Base-by-base conservation (phyloP, 2,113 vertebrate species). In the Clarias batrachus region DNA sequence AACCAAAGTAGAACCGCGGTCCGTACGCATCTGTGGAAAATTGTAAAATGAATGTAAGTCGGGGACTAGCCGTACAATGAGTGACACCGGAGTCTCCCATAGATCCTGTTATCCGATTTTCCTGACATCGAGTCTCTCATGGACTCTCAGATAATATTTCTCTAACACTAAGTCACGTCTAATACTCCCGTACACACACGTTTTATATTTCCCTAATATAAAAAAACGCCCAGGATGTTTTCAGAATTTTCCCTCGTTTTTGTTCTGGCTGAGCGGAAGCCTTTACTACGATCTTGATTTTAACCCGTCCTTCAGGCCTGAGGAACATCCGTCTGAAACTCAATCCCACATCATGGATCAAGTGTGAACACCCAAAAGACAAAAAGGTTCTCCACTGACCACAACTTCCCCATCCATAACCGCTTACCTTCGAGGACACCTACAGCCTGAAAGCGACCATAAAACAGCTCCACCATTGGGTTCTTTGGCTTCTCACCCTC, bases 401-500 rank as follows among this genome's bases (percentile, higher is more conserved):
- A 16, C 3, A 74, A n/a, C 33, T 81, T 48, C 7, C 48, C 48
- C 8, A 8, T 48, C 48, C 83, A 86, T 87, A 88, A 63, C 33
- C n/a, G 13, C 93, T 93, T 92, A 99, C 98, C 98, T 97, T 99
- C 98, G 89, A 97, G 96, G 54, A 99, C 96, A 60, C 98, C 98
- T 86, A 98, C 96, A 68, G 97, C 98, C 89, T 98, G 94, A 92
- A 99, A 99, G 82, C 97, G 95, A 9, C 98, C 98, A 10, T 99
- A 99, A 89, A 99, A 99, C 87, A 99, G 92, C 87, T 99, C 98
- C 85, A 99, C 97, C 98, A 99, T 99, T 1, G 98, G 98, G 88
- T 99, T 99, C 96, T 99, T 99, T 93, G 97, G 97, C 94, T 97
- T 99, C 85, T 99, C 97, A 89, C 96, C 97, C 93, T 98, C 97